Percentiles rank a stretch among this genome's conserved stretches.
These are phyloP conservation scores for Epinephelus coioides DNA, from an alignment of 2,797 vertebrate species.

Conservation along the genomic window DNA sequence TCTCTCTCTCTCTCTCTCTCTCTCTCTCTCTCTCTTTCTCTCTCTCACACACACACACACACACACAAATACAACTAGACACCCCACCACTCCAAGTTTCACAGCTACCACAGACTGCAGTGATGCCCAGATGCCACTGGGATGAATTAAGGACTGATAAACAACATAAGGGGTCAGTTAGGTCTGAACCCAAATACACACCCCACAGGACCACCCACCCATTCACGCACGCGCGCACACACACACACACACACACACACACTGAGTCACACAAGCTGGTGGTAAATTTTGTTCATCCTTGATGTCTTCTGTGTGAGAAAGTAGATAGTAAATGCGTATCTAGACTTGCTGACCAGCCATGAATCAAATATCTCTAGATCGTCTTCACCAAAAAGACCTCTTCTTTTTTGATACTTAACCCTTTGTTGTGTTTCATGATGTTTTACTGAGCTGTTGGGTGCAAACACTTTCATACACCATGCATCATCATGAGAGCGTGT, in stretches of 20 bases:
- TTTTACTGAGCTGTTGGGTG: constrained; percentile 6
- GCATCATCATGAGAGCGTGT: not conserved
- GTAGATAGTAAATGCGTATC: not conserved
- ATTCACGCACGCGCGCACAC: constrained; percentile 14
- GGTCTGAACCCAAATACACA: constrained; percentile 51
- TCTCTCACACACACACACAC: constrained; percentile 14
- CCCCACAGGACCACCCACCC: constrained; percentile 64
- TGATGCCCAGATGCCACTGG: constrained; percentile 68
- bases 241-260: constrained; percentile 60
- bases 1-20: no score
- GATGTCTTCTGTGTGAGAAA: not conserved
- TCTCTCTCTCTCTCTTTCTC: no score
- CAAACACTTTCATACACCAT: not conserved
- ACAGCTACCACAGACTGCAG: constrained; percentile 33
- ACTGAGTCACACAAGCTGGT: constrained; percentile 30
- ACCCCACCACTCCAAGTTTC: constrained; percentile 27
- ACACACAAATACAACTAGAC: constrained; percentile 29
- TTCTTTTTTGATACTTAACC: not conserved
- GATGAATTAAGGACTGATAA: constrained; percentile 69
- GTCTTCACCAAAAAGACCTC: not conserved
- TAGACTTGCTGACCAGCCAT: not conserved
- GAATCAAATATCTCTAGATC: not conserved
- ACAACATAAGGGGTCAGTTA: constrained; percentile 72
- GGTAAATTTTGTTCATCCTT: constrained; percentile 16
- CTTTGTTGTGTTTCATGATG: not conserved